These are phyloP conservation scores for Menidia beryllina DNA, from an alignment of 2,113 vertebrate species.

Conservation along the genomic window DNA sequence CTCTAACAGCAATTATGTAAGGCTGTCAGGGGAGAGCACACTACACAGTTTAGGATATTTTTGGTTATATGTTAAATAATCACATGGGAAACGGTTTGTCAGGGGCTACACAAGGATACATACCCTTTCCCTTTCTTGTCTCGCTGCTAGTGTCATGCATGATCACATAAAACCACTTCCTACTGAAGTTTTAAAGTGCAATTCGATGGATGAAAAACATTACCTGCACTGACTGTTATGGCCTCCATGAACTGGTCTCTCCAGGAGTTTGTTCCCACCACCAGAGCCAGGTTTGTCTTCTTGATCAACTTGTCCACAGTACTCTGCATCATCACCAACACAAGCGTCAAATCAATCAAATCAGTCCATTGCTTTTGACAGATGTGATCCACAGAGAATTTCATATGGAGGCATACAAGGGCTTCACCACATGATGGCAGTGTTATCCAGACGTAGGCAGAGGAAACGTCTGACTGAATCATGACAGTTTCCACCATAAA, in stretches of 20 bases:
- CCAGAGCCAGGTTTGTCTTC: slow-evolving; percentile 97
- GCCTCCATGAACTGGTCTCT: slow-evolving; percentile 99
- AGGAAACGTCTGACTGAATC: not conserved
- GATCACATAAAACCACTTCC: not conserved
- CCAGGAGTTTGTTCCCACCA: slow-evolving; percentile 98
- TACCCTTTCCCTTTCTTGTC: not conserved
- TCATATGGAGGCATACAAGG: not conserved
- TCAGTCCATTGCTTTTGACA: not conserved
- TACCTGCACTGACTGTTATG: slow-evolving; percentile 98
- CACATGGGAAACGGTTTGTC: not conserved
- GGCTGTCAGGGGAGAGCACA: not conserved
- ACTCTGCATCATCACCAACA: slow-evolving; percentile 78
- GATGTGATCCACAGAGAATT: not conserved
- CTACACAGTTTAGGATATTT: not conserved
- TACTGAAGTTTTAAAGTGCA: not conserved
- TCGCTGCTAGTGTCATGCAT: not conserved
- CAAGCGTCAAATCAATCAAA: not conserved
- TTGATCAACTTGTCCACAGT: slow-evolving; percentile 98
- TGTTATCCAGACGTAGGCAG: slow-evolving; percentile 25
- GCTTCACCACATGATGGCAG: slow-evolving; percentile 70
- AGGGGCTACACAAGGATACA: not conserved
- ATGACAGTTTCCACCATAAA: slow-evolving; percentile 34
- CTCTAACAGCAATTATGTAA: slow-evolving; percentile 4
- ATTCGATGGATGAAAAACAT: not conserved
- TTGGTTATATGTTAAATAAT: slow-evolving; percentile 3